Evolutionary conservation across 2,113 vertebrate genomes (phyloP), one percentile per base, ranked within the genome.

Genomic region (Chascanopsetta lugubris): DNA sequence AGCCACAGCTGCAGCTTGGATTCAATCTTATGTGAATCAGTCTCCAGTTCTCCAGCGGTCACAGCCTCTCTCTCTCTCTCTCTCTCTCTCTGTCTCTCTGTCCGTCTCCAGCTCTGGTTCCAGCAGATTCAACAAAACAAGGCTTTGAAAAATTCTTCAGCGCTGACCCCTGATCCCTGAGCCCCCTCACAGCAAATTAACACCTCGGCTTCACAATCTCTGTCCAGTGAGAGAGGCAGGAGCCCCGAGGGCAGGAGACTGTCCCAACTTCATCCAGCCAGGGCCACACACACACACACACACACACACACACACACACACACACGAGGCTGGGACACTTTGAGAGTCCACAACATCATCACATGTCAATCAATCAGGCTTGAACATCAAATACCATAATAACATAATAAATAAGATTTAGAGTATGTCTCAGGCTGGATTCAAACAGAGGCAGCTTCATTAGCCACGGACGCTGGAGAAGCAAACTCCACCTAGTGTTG

Each of bases 131-230:
- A 36, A 49, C 69, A 71, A n/a, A 77, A 75, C 76, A 78, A 40
- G 53, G 8, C 73, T 75, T 53, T 82, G 86, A 47, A 61, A 90
- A 79, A 92, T 91, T 91, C 88, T 87, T 90, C 4, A 22, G 54
- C 8, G 0, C 13, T 83, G 85, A 88, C 87, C 86, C 30, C 77
- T 76, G 76, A 18, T 12, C 83, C 47, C 62, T 13, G 25, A 13
- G 24, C 36, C 69, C 43, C 46, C 69, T 47, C 51, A 70, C 56
- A 68, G 76, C 74, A 84, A 87, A 85, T 88, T 89, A 88, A 85
- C 91, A 91, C 82, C 56, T 5, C 1, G 69, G 87, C 78, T 74
- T 79, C 24, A 91, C 81, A 88, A 88, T 91, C 87, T 77, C 61
- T 21, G 30, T 13, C 25, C 21, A 10, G 46, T 42, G 6, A 54